Conservation (phyloP, 2,113 vertebrate species). For the Ranitomeya variabilis region DNA sequence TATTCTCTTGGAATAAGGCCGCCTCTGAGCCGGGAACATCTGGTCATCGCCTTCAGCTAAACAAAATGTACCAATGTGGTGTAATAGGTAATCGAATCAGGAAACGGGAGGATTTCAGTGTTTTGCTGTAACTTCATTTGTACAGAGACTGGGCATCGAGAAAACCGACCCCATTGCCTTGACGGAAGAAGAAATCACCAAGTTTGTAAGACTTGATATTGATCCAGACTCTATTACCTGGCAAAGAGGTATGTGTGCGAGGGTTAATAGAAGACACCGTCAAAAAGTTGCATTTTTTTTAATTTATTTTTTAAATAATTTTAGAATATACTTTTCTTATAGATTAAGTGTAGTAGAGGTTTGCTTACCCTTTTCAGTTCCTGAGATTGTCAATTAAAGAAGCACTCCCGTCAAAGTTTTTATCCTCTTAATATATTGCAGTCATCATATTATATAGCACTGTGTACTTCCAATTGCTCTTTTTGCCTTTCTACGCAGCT, state of each 20-base stretch:
- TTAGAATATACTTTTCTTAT: too few relatives aligned
- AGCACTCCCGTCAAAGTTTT: too few relatives aligned
- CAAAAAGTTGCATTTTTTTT: neutral
- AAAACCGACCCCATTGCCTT: constrained; percentile 86
- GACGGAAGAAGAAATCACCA: constrained; percentile 86
- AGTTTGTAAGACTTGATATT: constrained; percentile 90
- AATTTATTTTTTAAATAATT: neutral
- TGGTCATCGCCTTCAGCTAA: neutral
- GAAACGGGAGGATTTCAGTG: constrained; percentile 14
- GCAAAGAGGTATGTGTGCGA: constrained; percentile 85
- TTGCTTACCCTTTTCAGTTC: neutral
- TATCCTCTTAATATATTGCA: too few relatives aligned
- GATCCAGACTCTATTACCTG: constrained; percentile 89
- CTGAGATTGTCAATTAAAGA: too few relatives aligned
- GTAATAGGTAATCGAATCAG: constrained; percentile 15
- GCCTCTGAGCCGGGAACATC: neutral
- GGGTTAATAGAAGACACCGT: neutral
- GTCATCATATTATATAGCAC: too few relatives aligned
- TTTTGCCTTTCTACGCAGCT: too few relatives aligned
- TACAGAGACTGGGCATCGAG: constrained; percentile 88
- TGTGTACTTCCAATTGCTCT: too few relatives aligned
- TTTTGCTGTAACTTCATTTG: constrained; percentile 39
- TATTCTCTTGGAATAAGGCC: neutral
- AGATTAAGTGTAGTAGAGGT: too few relatives aligned
- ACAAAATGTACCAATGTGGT: constrained; percentile 10